These are phyloP conservation scores for Microchrysa polita DNA, from an alignment of 2,888 invertebrate species.

Conservation along the genomic window DNA sequence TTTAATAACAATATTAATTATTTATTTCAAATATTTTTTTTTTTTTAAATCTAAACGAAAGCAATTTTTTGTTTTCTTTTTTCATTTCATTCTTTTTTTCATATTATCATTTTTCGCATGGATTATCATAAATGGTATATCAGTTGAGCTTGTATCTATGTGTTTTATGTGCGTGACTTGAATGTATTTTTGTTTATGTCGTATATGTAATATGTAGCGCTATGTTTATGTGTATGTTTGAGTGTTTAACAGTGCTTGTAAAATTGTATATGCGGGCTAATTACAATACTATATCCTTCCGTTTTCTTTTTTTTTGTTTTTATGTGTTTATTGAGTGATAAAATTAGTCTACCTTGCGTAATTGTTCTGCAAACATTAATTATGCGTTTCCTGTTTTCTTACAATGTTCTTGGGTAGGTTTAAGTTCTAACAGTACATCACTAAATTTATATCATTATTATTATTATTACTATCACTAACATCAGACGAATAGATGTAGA, in stretches of 20 bases:
- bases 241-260: not conserved
- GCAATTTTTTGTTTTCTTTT: not conserved
- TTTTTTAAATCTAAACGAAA: conserved; percentile 22
- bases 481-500: conserved; percentile 50
- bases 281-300: no score
- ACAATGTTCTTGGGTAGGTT: conserved; percentile 19
- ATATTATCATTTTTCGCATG: no score
- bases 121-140: no score
- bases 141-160: no score
- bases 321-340: not conserved
- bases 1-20: conserved; percentile 42
- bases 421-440: conserved; percentile 5
- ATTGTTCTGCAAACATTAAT: not conserved
- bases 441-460: conserved; percentile 33
- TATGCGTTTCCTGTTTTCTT: conserved; percentile 11
- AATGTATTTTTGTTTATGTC: conserved; percentile 4
- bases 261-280: no score
- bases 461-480: conserved; percentile 43
- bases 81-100: not conserved
- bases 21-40: conserved; percentile 19
- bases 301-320: conserved; percentile 3
- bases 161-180: not conserved
- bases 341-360: not conserved
- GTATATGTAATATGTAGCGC: not conserved
- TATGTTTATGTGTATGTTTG: not conserved